A percentile compares a stretch with the other conserved stretches of the same genome.
phyloP scores from a whole-genome alignment of 1,140 invertebrate genomes.

The Sminthurinus signatus region DNA sequence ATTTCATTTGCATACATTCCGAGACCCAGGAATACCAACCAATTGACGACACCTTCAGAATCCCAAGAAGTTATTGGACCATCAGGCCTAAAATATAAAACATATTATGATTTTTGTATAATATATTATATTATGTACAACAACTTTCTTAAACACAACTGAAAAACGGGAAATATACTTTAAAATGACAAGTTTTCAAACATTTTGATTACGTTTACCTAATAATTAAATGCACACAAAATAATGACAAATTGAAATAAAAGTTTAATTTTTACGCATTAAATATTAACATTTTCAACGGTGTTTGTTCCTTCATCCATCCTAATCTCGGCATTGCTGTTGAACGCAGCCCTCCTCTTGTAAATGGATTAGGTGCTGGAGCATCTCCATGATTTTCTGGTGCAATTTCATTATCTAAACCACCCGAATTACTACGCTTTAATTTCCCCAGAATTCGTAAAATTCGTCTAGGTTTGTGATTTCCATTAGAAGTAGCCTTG shows the following conservation, averaged over 20 bases:
- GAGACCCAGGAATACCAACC: conserved; percentile 80
- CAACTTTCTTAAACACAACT: too few species aligned
- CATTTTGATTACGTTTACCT: too few species aligned
- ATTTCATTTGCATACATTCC: conserved; percentile 73
- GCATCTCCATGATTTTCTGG: conserved; percentile 45
- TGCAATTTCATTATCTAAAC: conserved; percentile 57
- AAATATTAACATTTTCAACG: conserved; percentile 26
- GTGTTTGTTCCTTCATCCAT: conserved; percentile 51
- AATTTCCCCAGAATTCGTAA: conserved; percentile 48
- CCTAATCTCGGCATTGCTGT: conserved; percentile 69
- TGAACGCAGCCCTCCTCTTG: conserved; percentile 63
- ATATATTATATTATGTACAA: too few species aligned
- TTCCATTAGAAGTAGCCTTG: conserved; percentile 6
- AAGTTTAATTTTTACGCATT: background rate
- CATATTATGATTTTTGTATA: too few species aligned
- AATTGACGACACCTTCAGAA: conserved; percentile 73
- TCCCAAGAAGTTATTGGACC: conserved; percentile 70
- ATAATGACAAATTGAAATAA: too few species aligned
- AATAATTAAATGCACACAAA: too few species aligned
- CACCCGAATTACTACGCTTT: conserved; percentile 63
- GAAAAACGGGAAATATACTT: too few species aligned
- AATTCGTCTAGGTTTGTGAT: conserved; percentile 37
- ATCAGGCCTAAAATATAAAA: conserved; percentile 47
- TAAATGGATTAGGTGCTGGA: conserved; percentile 48
- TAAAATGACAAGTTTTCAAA: too few species aligned